Conservation (phyloP, 2,797 vertebrate genomes). For the Hapalemur alaotrensis region DNA sequence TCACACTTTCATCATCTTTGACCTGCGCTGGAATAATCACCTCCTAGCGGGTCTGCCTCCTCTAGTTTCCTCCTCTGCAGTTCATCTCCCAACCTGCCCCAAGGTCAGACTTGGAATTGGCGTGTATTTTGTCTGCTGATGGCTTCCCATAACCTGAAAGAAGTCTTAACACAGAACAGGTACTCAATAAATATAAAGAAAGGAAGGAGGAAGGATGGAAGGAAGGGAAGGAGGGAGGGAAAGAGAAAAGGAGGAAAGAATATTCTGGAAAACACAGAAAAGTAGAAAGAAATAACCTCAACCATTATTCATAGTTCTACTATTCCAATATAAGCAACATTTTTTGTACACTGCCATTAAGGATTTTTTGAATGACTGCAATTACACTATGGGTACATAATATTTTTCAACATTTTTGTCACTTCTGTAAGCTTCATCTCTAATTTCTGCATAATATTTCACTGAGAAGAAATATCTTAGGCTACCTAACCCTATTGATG, state of each 20-base stretch:
- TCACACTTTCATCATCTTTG: background rate
- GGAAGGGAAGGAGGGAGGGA: too few relatives aligned
- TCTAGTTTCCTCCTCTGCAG: background rate
- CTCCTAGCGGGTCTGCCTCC: too few relatives aligned
- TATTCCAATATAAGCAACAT: background rate
- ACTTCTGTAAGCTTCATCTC: background rate
- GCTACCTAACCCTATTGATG: background rate
- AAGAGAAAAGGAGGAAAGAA: background rate
- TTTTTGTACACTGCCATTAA: background rate
- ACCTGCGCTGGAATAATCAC: accelerated
- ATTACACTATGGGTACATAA: background rate
- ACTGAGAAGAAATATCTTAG: background rate
- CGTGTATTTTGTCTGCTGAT: background rate
- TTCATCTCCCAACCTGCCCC: background rate
- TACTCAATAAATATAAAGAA: background rate
- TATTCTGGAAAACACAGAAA: background rate
- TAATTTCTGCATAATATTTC: background rate
- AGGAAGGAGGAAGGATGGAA: background rate
- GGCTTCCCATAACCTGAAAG: background rate
- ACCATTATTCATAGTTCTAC: background rate
- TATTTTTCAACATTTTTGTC: background rate
- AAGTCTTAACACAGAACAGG: background rate
- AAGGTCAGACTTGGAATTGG: background rate
- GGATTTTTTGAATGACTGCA: background rate
- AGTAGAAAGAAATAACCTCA: background rate